Conservation (phyloP, 37 sponge, comb jelly and placozoan species). For the Beroe forskalii region DNA sequence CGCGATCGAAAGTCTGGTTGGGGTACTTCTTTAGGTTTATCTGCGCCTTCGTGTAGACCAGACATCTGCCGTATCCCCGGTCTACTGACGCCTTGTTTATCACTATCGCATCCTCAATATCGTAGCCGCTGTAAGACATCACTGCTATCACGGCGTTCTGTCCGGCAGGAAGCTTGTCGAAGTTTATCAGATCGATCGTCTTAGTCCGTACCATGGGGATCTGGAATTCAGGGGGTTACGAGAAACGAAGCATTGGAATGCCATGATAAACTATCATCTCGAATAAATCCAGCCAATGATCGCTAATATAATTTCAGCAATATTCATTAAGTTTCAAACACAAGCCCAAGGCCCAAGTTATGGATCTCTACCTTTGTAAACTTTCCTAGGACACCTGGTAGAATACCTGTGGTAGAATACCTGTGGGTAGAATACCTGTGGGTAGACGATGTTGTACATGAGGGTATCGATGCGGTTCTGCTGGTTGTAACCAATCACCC, state of each 20-base stretch:
- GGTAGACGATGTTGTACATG: constrained; percentile 86
- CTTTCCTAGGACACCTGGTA: too few relatives aligned
- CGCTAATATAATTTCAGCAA: too few relatives aligned
- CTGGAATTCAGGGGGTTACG: too few relatives aligned
- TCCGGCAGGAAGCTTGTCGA: constrained; percentile 96
- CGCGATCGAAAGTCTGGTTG: constrained; percentile 87
- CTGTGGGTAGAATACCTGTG: too few relatives aligned
- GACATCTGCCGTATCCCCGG: constrained; percentile 85
- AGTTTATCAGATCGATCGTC: constrained; percentile 91
- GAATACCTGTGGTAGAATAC: too few relatives aligned
- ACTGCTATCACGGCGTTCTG: constrained; percentile 98
- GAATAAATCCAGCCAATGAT: too few relatives aligned
- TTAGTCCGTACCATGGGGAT: constrained; percentile 83
- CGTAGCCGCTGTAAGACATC: constrained; percentile 94
- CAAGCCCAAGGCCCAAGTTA: too few relatives aligned
- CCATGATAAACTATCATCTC: too few relatives aligned
- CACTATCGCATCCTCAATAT: constrained; percentile 97
- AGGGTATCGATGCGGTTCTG: constrained; percentile 94
- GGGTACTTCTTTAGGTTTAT: constrained; percentile 88
- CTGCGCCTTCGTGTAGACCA: constrained; percentile 88
- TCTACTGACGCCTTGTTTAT: constrained; percentile 76
- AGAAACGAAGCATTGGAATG: too few relatives aligned
- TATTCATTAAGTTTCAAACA: too few relatives aligned
- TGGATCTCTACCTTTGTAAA: too few relatives aligned
- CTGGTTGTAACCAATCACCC: constrained; percentile 95